Base-by-base conservation (phyloP, 2,888 invertebrate species). In the Oscheius sp. region DNA sequence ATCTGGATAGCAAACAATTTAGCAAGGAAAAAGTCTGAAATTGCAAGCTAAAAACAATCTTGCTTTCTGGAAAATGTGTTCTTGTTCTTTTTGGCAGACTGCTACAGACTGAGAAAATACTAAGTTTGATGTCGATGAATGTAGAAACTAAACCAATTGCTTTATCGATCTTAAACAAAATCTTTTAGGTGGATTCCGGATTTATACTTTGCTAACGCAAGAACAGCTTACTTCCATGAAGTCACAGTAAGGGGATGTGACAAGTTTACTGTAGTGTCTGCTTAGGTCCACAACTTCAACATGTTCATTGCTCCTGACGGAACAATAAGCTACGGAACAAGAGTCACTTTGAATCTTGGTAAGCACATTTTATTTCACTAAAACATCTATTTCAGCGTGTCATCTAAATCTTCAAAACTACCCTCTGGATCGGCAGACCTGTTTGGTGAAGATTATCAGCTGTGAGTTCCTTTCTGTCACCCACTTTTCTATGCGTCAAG, bases 331-430 rank as follows among this genome's bases (percentile, higher is more conserved):
- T 86, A 86, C 62, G 84, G 85, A 29, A 86, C 86, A 0, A 51
- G 82, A 2, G 80, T 80, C 0, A 82, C 82, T 1, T 47, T 82
- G 37, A 82, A 82, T 55, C 32, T 82, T 7, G 42, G 42, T 42
- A 42, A 42, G 4, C 42, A 42, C 7, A 42, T 5, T 7, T 7
- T 7, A 42, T 7, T 5, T 5, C 3, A 7, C 42, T 0, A 42
- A 21, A 21, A 21, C 50, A 50, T 9, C 50, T 13, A 13, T 58
- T 76, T 70, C 63, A 76, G 97, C 98, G 81, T 98, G 98, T 91
- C 98, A 97, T 96, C 97, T 98, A 96, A 96, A 98, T 91, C 93
- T 98, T 50, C 97, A 97, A 91, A 96, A 98, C 91, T 98, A 98
- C 91, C 98, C 98, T 1, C 92, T 98, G 83, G 98, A 98, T 91